Conservation (phyloP, 2,888 invertebrate genomes). For the Nyleta sp. region DNA sequence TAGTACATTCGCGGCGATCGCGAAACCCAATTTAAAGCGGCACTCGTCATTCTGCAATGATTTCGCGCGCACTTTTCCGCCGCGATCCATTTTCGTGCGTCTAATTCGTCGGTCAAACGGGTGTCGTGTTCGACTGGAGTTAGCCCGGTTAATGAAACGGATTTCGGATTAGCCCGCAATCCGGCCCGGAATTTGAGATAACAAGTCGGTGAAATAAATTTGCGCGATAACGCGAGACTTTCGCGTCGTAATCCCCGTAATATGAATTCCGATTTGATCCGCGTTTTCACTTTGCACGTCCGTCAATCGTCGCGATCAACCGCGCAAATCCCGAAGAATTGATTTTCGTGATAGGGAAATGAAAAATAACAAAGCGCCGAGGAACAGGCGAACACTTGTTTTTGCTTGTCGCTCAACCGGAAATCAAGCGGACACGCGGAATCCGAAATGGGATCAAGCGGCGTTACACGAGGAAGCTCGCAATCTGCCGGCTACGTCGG, state of each 20-base stretch:
- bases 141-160: slow-evolving; percentile 27
- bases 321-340: too few relatives aligned
- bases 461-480: slow-evolving; percentile 31
- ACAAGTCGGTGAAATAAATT: slow-evolving; percentile 32
- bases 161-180: slow-evolving; percentile 20
- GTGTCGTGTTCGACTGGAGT: background rate
- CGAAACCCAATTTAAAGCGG: background rate
- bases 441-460: slow-evolving; percentile 39
- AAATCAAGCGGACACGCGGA: slow-evolving; percentile 30
- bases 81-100: background rate
- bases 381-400: slow-evolving; percentile 9
- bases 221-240: slow-evolving; percentile 18
- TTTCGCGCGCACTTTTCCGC: background rate
- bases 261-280: slow-evolving; percentile 13
- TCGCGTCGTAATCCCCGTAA: slow-evolving; percentile 20
- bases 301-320: background rate
- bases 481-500: slow-evolving; percentile 48
- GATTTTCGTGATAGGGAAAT: too few relatives aligned
- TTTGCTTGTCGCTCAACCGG: slow-evolving; percentile 23
- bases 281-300: slow-evolving; percentile 16
- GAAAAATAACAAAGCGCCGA: slow-evolving; percentile 1
- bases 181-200: slow-evolving; percentile 23
- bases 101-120: background rate
- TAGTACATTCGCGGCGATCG: background rate
- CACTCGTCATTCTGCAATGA: slow-evolving; percentile 2